These are phyloP conservation scores for Atractosteus spatula DNA, from an alignment of 2,113 vertebrate species.

Conservation along the genomic window DNA sequence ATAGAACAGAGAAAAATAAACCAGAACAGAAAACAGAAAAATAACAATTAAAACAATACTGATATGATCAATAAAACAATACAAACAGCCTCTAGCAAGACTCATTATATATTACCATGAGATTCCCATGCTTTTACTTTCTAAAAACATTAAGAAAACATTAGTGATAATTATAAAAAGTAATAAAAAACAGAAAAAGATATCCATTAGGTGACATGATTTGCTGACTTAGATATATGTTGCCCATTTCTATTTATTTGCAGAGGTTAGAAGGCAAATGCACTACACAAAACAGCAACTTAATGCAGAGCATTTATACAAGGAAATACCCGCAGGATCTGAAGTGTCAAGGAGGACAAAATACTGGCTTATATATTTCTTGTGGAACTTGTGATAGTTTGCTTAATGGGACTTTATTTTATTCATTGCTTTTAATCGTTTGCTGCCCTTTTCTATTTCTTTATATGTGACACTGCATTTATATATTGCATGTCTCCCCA, in stretches of 20 bases:
- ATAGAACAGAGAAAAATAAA: constrained; percentile 5
- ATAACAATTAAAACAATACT: constrained; percentile 4
- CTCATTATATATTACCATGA: constrained; percentile 10
- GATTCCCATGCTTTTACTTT: constrained; percentile 9
- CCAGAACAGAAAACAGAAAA: not conserved
- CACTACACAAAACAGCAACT: constrained; percentile 44
- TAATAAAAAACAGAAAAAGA: not conserved
- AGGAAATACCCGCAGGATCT: constrained; percentile 52
- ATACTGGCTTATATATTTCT: constrained; percentile 29
- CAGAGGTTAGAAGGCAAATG: constrained; percentile 49
- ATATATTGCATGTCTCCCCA: no score
- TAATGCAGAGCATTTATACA: constrained; percentile 59
- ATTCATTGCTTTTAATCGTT: not conserved
- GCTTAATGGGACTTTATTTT: constrained; percentile 6
- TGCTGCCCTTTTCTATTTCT: not conserved
- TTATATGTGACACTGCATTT: no score
- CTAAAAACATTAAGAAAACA: no score
- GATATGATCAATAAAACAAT: constrained; percentile 15
- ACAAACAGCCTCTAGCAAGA: not conserved
- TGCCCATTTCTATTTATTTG: constrained; percentile 49
- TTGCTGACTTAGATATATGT: constrained; percentile 32
- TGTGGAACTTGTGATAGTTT: constrained; percentile 19
- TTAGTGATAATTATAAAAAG: no score
- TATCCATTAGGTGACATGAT: constrained; percentile 9
- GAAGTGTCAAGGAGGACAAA: constrained; percentile 45